Percentiles rank a stretch among this genome's conserved stretches.
phyloP scores from a whole-genome alignment of 2,113 vertebrate genomes.

The Mystacornis crossleyi region DNA sequence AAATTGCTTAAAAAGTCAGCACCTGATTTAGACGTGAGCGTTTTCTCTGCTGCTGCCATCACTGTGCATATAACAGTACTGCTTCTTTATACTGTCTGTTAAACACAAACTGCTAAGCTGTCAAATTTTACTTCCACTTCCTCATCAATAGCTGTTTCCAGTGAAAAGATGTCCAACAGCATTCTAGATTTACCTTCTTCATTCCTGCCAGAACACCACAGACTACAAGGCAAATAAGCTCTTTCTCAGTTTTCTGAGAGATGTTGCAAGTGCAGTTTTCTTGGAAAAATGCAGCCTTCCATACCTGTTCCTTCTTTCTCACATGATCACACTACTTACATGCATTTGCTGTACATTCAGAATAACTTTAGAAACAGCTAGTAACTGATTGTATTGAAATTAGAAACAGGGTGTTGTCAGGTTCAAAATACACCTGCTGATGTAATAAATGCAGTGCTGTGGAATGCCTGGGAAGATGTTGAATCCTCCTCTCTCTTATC shows the following conservation, averaged over 20 bases:
- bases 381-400: neutral
- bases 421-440: neutral
- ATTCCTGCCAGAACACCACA: neutral
- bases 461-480: neutral
- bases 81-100: neutral
- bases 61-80: neutral
- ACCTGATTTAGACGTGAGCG: rapidly evolving
- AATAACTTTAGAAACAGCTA: neutral
- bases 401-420: neutral
- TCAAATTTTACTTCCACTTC: neutral
- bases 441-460: neutral
- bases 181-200: neutral
- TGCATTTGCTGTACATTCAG: neutral
- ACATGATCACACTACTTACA: neutral
- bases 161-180: neutral
- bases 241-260: neutral
- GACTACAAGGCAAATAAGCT: neutral
- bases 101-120: neutral
- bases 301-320: neutral
- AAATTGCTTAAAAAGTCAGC: neutral
- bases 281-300: neutral
- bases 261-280: neutral
- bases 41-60: neutral
- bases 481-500: neutral
- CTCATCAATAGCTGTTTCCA: neutral